Evolutionary conservation across 2,797 vertebrate species (phyloP).

Genomic region (Ctenochaetus hawaiiensis): DNA sequence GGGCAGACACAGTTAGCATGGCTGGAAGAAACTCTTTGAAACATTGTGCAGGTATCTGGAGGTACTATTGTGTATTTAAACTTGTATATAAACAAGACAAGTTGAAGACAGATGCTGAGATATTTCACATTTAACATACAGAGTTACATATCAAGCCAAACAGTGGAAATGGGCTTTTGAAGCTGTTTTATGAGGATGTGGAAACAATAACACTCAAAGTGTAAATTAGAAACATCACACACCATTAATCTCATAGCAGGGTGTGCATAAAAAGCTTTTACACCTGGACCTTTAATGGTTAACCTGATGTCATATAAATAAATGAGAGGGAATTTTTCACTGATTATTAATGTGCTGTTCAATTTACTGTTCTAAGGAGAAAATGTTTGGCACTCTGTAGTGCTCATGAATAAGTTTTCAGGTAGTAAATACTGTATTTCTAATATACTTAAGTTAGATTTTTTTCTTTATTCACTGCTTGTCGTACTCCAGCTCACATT

Average conservation of each 20-base stretch:
- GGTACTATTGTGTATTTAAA: too few species aligned
- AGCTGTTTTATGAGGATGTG: slow-evolving; percentile 26
- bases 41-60: too few species aligned
- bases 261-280: slow-evolving; percentile 11
- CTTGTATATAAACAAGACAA: not conserved
- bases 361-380: slow-evolving; percentile 14
- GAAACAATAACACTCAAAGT: slow-evolving; percentile 27
- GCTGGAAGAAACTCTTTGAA: too few species aligned
- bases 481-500: slow-evolving; percentile 9
- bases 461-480: slow-evolving; percentile 14
- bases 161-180: slow-evolving; percentile 22
- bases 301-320: slow-evolving; percentile 22
- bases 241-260: slow-evolving; percentile 37
- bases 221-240: slow-evolving; percentile 43
- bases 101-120: not conserved
- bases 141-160: slow-evolving; percentile 6
- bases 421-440: slow-evolving; percentile 13
- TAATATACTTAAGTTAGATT: not conserved
- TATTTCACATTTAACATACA: slow-evolving; percentile 1
- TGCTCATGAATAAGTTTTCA: slow-evolving; percentile 11
- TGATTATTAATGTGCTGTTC: slow-evolving; percentile 36
- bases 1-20: too few species aligned
- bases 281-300: slow-evolving; percentile 11
- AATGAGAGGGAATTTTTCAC: slow-evolving; percentile 14
- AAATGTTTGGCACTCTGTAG: slow-evolving; percentile 4